A percentile compares a stretch with the other conserved stretches of the same genome.
Evolutionary conservation across 2,797 vertebrate genomes (phyloP).

Genomic region (Streptopelia turtur): DNA sequence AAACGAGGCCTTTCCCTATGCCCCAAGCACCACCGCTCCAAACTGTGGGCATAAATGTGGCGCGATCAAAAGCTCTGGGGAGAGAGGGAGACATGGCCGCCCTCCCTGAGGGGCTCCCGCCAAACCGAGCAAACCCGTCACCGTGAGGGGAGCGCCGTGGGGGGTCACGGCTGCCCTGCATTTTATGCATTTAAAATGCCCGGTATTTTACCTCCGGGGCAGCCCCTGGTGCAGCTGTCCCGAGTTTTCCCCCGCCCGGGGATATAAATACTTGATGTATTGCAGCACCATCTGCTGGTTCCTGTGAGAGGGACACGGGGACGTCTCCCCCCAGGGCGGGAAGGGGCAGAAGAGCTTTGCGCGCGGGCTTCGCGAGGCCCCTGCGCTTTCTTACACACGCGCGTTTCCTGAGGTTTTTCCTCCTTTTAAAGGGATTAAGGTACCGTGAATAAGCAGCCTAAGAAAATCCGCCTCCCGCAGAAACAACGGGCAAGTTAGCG

Average conservation of each 20-base stretch:
- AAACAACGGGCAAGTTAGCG: background rate
- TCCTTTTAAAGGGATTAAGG: background rate
- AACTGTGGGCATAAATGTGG: fast-evolving
- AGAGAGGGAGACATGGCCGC: fast-evolving
- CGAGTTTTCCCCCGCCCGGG: background rate
- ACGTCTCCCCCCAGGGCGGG: fast-evolving
- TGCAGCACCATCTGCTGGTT: constrained; percentile 76
- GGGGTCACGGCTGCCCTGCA: background rate
- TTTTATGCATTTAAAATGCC: no score
- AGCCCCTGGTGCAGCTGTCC: fast-evolving
- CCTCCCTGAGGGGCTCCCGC: background rate
- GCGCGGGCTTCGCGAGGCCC: background rate
- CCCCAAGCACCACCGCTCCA: background rate
- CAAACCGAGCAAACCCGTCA: background rate
- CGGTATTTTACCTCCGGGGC: background rate
- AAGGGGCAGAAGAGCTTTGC: no score
- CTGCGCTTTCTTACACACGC: background rate
- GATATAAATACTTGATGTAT: background rate
- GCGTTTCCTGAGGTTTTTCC: background rate
- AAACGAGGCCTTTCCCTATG: fast-evolving
- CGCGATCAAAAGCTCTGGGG: fast-evolving
- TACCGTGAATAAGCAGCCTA: background rate
- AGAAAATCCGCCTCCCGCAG: background rate
- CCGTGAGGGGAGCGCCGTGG: fast-evolving
- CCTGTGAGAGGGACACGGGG: fast-evolving